These are phyloP conservation scores for Gonocerus acuteangulatus DNA, from an alignment of 2,888 invertebrate genomes.

Conservation along the genomic window DNA sequence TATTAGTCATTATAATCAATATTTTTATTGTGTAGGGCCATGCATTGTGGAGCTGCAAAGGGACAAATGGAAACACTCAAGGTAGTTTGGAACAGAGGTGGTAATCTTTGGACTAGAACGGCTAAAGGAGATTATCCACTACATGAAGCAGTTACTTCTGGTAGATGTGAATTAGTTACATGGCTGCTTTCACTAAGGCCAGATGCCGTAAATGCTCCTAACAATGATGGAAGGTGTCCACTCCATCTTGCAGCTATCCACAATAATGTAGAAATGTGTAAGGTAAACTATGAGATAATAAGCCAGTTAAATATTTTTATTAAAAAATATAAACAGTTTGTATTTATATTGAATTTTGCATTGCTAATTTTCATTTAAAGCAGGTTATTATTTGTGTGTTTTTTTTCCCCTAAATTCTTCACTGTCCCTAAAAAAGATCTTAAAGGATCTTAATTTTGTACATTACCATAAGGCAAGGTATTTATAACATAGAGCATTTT, in stretches of 20 bases:
- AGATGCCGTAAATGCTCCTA: conserved; percentile 75
- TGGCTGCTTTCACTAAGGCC: conserved; percentile 81
- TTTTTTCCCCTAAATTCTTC: too few species aligned
- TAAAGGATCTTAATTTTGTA: too few species aligned
- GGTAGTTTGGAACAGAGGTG: conserved; percentile 64
- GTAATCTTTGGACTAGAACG: conserved; percentile 86
- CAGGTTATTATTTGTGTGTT: too few species aligned
- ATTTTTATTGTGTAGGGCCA: conserved; percentile 52
- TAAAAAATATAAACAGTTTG: too few species aligned
- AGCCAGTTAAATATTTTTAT: neutral
- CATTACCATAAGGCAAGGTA: too few species aligned
- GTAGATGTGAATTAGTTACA: conserved; percentile 76
- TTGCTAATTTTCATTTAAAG: too few species aligned
- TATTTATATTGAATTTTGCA: too few species aligned
- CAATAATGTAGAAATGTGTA: conserved; percentile 89
- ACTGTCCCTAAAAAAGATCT: too few species aligned
- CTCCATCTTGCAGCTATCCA: conserved; percentile 90
- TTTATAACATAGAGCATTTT: too few species aligned
- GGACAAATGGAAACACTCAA: conserved; percentile 86
- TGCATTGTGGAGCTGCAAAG: conserved; percentile 91
- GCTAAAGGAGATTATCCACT: conserved; percentile 90
- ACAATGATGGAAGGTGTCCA: conserved; percentile 86
- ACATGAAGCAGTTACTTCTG: conserved; percentile 92
- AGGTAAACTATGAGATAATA: conserved; percentile 49
- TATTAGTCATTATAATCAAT: too few species aligned